These are phyloP conservation scores for Thecocarcelia acutangulata DNA, from an alignment of 2,888 invertebrate genomes.

Conservation along the genomic window DNA sequence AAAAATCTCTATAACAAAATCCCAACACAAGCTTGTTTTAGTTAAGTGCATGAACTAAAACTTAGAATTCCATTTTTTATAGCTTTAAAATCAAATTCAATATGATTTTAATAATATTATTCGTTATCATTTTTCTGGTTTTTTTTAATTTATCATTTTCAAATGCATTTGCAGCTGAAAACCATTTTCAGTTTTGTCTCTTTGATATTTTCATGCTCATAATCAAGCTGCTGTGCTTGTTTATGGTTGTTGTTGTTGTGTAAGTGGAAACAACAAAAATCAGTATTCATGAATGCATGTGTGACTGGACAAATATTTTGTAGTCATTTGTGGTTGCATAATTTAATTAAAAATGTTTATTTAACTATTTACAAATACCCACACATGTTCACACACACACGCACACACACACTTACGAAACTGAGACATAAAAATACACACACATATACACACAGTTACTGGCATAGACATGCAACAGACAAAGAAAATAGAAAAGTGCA, in stretches of 20 bases:
- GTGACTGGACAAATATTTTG: slow-evolving; percentile 66
- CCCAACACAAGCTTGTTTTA: too few relatives aligned
- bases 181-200: slow-evolving; percentile 34
- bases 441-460: slow-evolving; percentile 10
- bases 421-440: neutral
- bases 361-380: slow-evolving; percentile 59
- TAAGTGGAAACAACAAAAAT: slow-evolving; percentile 38
- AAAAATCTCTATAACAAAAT: too few relatives aligned
- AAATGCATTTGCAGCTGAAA: slow-evolving; percentile 35
- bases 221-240: neutral
- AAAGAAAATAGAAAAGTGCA: slow-evolving; percentile 37
- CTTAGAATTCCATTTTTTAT: neutral
- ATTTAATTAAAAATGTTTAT: slow-evolving; percentile 77
- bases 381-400: neutral
- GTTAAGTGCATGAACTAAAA: too few relatives aligned
- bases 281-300: slow-evolving; percentile 58
- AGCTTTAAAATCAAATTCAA: slow-evolving; percentile 9
- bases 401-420: slow-evolving; percentile 7
- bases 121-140: neutral
- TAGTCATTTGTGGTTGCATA: slow-evolving; percentile 71
- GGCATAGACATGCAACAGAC: slow-evolving; percentile 43
- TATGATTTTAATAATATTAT: slow-evolving; percentile 13
- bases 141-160: slow-evolving; percentile 22
- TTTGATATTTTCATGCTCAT: slow-evolving; percentile 10
- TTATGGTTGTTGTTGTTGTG: neutral